Base-by-base conservation (phyloP, 2,113 vertebrate species). In the Hipposideros armiger region DNA sequence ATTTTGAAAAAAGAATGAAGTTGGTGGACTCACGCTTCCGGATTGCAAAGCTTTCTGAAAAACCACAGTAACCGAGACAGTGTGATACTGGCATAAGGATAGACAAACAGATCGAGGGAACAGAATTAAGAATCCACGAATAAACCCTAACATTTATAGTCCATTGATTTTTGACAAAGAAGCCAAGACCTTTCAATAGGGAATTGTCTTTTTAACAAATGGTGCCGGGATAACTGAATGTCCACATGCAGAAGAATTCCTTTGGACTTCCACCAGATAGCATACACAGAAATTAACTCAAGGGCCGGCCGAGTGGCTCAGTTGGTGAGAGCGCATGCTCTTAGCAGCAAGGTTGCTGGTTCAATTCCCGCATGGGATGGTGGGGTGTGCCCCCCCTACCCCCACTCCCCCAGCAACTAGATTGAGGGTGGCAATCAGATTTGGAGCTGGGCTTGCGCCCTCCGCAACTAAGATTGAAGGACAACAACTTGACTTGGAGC, bases 161-260 rank as follows among this genome's bases (percentile, higher is more conserved):
- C 56, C 72, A 64, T 4, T 81, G 81, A 40, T 84, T 96, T 96
- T 83, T 62, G 28, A 83, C 22, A 76, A 90, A 94, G 70, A 24
- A 26, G 2, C 30, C 26, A 80, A 91, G 78, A 89, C 28, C 73
- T 72, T 94, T 73, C 74, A 86, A 42, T 19, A n/a, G 84, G 47
- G 74, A 93, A 76, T 58, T 11, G 13, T 62, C 64, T 89, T 91
- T 92, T 80, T 60, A 87, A 74, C 30, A 73, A 91, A 45, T 69
- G n/a, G 3, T 66, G 22, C 58, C 54, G 32, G 69, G 30, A 52
- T 6, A 77, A 78, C 7, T 58, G 28, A 24, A 47, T 81, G 81
- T 66, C 14, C 54, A 72, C 58, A 26, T 17, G 30, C 60, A 77
- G 90, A 96, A 87, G 67, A 90, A 81, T 67, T 52, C 7, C 36